These are phyloP conservation scores for Andinoacara biseriatus DNA, from an alignment of 2,113 vertebrate genomes.

Conservation along the genomic window DNA sequence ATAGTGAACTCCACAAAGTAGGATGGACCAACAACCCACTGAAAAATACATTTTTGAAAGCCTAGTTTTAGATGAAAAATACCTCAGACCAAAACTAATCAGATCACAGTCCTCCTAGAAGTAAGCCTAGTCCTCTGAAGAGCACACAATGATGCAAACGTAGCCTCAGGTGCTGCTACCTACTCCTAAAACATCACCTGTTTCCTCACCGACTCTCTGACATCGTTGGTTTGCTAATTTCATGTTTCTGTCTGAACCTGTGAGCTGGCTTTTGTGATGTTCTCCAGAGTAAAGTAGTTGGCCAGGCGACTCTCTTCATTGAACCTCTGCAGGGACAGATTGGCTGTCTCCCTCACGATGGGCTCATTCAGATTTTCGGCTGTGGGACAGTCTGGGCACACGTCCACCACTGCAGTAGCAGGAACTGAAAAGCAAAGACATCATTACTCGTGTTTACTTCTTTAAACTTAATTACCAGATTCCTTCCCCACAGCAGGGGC, in stretches of 20 bases:
- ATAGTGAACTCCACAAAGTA: conserved; percentile 74
- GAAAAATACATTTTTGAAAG: not conserved
- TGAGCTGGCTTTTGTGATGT: conserved; percentile 62
- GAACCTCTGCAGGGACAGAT: conserved; percentile 65
- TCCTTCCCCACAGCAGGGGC: not conserved
- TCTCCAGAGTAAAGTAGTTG: conserved; percentile 63
- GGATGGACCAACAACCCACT: conserved; percentile 56
- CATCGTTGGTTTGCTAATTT: not conserved
- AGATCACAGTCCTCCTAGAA: not conserved
- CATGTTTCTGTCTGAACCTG: conserved; percentile 48
- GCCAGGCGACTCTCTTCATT: conserved; percentile 56
- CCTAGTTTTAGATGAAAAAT: not conserved
- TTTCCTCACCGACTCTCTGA: not conserved
- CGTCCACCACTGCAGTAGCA: conserved; percentile 4
- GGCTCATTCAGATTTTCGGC: conserved; percentile 47
- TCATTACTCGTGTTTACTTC: not conserved
- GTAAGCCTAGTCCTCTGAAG: not conserved
- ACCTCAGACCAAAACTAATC: not conserved
- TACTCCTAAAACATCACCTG: not conserved
- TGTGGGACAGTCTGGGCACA: conserved; percentile 66
- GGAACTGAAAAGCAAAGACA: conserved; percentile 46
- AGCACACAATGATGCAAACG: not conserved
- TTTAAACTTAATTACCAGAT: not conserved
- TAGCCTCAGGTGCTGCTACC: not conserved
- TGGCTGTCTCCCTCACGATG: conserved; percentile 55